phyloP scores from a whole-genome alignment of 2,797 vertebrate species.

The Microctenopoma lineatum region DNA sequence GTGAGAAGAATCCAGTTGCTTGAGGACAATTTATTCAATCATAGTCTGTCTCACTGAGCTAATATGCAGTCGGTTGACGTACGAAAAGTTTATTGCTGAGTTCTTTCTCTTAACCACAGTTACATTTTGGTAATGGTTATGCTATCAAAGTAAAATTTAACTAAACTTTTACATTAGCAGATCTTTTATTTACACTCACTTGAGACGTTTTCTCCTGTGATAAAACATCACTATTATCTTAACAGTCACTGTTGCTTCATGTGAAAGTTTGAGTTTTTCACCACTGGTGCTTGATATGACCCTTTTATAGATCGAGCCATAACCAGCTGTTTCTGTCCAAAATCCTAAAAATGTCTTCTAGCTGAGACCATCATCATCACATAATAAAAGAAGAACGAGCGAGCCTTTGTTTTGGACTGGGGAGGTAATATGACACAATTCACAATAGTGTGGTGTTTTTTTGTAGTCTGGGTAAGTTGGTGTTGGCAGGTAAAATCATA shows the following conservation, averaged over 20 bases:
- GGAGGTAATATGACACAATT: neutral
- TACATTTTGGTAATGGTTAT: neutral
- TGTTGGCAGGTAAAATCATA: too few species aligned
- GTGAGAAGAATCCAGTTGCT: neutral
- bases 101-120: constrained; percentile 7
- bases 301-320: neutral
- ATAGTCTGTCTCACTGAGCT: neutral
- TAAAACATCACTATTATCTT: too few species aligned
- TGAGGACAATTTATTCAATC: neutral
- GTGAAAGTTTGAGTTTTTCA: too few species aligned
- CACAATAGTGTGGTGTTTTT: neutral
- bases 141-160: too few species aligned
- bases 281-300: neutral
- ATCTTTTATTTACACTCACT: too few species aligned
- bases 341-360: neutral
- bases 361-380: neutral
- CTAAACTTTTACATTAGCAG: too few species aligned
- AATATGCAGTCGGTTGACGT: neutral
- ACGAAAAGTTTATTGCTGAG: neutral
- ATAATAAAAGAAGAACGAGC: too few species aligned
- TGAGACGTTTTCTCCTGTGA: too few species aligned
- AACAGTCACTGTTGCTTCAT: too few species aligned
- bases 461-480: too few species aligned
- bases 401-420: too few species aligned
- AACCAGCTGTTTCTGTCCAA: neutral